A percentile compares a stretch with the other conserved stretches of the same genome.
These are phyloP conservation scores for Mormyrus hasselquistii DNA, from an alignment of 2,797 vertebrate genomes.

Conservation along the genomic window DNA sequence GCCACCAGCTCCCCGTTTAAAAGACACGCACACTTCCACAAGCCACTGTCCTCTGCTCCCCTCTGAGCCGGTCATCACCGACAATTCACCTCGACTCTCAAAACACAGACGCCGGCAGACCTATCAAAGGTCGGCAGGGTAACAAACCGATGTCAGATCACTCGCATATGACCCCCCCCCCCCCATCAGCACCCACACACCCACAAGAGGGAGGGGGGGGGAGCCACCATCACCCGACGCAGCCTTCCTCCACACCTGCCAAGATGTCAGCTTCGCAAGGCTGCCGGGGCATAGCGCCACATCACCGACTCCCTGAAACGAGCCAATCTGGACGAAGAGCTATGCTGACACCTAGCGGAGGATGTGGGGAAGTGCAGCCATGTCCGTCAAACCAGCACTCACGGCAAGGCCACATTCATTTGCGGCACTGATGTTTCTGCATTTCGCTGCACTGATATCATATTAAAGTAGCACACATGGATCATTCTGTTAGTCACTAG, in stretches of 20 bases:
- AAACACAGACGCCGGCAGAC: background rate
- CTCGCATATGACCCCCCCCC: background rate
- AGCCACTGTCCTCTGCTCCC: background rate
- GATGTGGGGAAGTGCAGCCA: background rate
- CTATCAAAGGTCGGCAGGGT: background rate
- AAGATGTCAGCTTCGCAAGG: background rate
- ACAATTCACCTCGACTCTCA: background rate
- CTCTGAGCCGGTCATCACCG: background rate
- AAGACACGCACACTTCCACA: background rate
- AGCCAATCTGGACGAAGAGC: background rate
- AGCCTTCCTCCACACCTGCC: background rate
- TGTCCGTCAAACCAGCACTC: background rate
- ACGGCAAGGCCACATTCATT: background rate
- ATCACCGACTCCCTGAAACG: background rate
- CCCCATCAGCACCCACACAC: background rate
- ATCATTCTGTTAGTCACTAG: background rate
- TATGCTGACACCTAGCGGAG: slow-evolving; percentile 12
- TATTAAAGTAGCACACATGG: background rate
- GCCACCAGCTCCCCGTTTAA: background rate
- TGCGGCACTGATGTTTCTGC: background rate
- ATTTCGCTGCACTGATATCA: background rate
- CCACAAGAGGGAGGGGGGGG: background rate
- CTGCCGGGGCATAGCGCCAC: background rate
- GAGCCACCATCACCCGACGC: background rate
- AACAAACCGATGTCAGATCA: background rate